Percentiles rank a stretch among this genome's conserved stretches.
Evolutionary conservation across 2,113 vertebrate genomes (phyloP).

Genomic region (Anoplopoma fimbria): DNA sequence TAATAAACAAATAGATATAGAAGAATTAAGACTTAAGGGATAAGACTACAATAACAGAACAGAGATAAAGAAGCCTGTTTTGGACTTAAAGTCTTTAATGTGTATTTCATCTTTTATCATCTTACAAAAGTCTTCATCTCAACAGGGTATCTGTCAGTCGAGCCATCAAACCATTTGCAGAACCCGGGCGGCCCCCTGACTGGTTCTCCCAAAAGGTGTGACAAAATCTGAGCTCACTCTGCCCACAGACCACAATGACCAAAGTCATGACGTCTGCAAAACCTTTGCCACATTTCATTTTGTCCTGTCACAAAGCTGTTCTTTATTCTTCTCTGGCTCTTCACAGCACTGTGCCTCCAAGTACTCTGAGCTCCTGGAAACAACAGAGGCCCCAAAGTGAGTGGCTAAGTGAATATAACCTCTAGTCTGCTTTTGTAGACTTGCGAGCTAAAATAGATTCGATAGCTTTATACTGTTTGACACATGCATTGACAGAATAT

Average conservation of each 20-base stretch:
- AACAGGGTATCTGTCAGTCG: slow-evolving; percentile 95
- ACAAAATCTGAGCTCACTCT: background rate
- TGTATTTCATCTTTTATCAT: background rate
- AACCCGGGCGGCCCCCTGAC: slow-evolving; percentile 93
- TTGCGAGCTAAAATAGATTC: background rate
- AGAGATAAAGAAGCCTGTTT: background rate
- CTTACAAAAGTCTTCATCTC: background rate
- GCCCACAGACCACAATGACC: background rate
- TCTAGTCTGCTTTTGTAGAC: background rate
- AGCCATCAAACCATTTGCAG: slow-evolving; percentile 96
- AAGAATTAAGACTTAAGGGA: background rate
- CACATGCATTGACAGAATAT: background rate
- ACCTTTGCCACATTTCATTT: background rate
- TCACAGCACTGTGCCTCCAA: slow-evolving; percentile 84
- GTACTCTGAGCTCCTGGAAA: slow-evolving; percentile 95
- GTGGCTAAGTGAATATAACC: slow-evolving; percentile 49
- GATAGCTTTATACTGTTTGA: background rate
- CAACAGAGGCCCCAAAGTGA: slow-evolving; percentile 96
- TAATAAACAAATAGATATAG: background rate
- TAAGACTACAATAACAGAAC: background rate
- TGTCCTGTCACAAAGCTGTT: background rate
- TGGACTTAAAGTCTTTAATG: background rate
- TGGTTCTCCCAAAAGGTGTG: slow-evolving; percentile 90
- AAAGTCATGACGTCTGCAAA: background rate
- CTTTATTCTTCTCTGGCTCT: slow-evolving; percentile 16